These are phyloP conservation scores for Nasonia vitripennis DNA, from an alignment of 1,140 invertebrate species.

Conservation along the genomic window DNA sequence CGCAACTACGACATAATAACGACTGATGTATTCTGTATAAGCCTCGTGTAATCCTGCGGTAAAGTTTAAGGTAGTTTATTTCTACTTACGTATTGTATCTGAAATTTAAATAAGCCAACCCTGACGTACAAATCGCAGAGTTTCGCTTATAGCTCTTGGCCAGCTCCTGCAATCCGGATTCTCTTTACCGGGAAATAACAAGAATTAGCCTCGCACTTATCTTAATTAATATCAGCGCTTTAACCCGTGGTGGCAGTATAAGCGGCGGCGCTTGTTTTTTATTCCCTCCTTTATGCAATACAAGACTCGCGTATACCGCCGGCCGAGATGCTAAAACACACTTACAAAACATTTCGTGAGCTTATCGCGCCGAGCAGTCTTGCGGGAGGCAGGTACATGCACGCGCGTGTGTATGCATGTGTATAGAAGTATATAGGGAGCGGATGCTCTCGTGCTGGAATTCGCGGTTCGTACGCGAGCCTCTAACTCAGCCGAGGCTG, in stretches of 20 bases:
- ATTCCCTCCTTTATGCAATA: constrained; percentile 22
- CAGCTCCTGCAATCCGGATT: not conserved
- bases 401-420: not conserved
- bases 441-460: not conserved
- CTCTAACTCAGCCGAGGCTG: not conserved
- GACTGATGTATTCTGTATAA: not conserved
- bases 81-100: not conserved
- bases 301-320: constrained; percentile 23
- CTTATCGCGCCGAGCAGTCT: constrained; percentile 33
- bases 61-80: too few species aligned
- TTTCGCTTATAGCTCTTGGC: not conserved
- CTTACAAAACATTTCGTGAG: constrained; percentile 43
- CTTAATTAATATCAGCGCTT: constrained; percentile 50
- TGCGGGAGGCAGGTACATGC: not conserved
- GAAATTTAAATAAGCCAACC: not conserved
- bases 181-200: constrained; percentile 43
- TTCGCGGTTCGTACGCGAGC: constrained; percentile 23
- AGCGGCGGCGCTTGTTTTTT: not conserved
- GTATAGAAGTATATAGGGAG: not conserved
- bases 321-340: constrained; percentile 33
- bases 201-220: constrained; percentile 41
- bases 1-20: not conserved
- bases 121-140: not conserved
- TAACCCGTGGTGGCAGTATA: not conserved
- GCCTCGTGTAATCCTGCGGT: not conserved